Evolutionary conservation across 2,888 invertebrate species (phyloP).

Genomic region (Phyllotreta cruciferae): DNA sequence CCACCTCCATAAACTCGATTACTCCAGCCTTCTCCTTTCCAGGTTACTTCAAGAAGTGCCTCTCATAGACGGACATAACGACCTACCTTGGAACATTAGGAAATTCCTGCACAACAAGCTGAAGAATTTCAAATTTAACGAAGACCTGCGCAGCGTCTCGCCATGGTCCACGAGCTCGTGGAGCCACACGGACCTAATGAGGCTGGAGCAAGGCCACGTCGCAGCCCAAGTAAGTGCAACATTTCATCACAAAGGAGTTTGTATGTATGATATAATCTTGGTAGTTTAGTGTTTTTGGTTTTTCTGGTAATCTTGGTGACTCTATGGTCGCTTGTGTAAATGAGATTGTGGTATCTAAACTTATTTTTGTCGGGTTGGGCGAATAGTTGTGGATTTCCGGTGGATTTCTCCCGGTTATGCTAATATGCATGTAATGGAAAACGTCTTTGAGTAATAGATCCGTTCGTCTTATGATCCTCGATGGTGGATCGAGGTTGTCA

Average conservation of each 20-base stretch:
- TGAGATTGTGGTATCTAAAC: too few relatives aligned
- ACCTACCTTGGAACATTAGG: conserved; percentile 89
- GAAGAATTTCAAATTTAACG: conserved; percentile 79
- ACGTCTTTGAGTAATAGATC: conserved; percentile 3
- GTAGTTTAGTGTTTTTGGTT: too few relatives aligned
- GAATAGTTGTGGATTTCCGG: too few relatives aligned
- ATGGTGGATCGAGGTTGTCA: not conserved
- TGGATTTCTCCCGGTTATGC: not conserved
- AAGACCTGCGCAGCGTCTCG: conserved; percentile 71
- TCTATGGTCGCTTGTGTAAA: too few relatives aligned
- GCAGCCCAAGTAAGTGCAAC: conserved; percentile 73
- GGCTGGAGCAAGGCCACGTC: conserved; percentile 76
- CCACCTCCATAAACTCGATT: not conserved
- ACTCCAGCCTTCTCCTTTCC: not conserved
- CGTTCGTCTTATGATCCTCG: not conserved
- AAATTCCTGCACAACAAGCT: conserved; percentile 89
- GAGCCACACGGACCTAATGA: conserved; percentile 81
- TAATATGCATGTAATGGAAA: conserved; percentile 13
- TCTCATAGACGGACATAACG: conserved; percentile 87
- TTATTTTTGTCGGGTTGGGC: too few relatives aligned
- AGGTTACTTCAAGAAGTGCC: conserved; percentile 70
- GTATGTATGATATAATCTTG: too few relatives aligned
- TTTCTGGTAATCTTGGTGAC: too few relatives aligned
- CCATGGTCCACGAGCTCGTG: conserved; percentile 77
- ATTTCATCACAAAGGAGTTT: too few relatives aligned